A percentile compares a stretch with the other conserved stretches of the same genome.
Conservation (phyloP, 2,888 invertebrate species). For the Andrena marginata region DNA sequence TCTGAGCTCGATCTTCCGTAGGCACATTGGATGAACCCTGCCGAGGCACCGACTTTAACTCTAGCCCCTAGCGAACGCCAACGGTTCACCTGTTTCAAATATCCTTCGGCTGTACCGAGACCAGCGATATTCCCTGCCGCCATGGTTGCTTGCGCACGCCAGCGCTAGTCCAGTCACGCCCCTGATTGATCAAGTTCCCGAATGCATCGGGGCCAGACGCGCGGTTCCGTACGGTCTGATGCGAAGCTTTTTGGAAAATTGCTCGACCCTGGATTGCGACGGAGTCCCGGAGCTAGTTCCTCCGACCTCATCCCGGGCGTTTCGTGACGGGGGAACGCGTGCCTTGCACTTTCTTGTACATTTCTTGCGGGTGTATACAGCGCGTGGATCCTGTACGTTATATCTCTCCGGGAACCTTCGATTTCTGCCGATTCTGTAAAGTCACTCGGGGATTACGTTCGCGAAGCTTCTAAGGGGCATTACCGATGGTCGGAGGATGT, state of each 20-base stretch:
- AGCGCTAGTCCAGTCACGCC: slow-evolving; percentile 48
- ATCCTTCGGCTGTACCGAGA: slow-evolving; percentile 38
- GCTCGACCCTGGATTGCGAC: slow-evolving; percentile 19
- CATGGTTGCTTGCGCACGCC: slow-evolving; percentile 30
- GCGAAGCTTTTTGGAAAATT: slow-evolving; percentile 56
- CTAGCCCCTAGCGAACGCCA: slow-evolving; percentile 29
- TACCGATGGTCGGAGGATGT: too few species aligned
- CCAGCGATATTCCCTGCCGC: neutral
- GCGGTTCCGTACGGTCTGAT: slow-evolving; percentile 5
- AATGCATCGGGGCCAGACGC: slow-evolving; percentile 29
- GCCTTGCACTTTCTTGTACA: neutral
- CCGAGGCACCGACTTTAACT: slow-evolving; percentile 54
- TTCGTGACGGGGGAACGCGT: slow-evolving; percentile 15
- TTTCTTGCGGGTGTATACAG: neutral
- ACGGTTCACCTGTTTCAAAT: slow-evolving; percentile 52
- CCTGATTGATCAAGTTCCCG: slow-evolving; percentile 59
- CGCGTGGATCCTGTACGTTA: neutral
- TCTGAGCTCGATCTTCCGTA: slow-evolving; percentile 67
- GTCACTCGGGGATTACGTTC: too few species aligned
- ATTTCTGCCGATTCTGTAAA: too few species aligned
- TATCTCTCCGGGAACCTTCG: too few species aligned
- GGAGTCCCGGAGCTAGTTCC: slow-evolving; percentile 18
- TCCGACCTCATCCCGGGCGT: neutral
- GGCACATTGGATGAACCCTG: slow-evolving; percentile 60
- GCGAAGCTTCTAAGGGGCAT: too few species aligned